Conservation (phyloP, 2,797 vertebrate species). For the Manis pentadactyla region DNA sequence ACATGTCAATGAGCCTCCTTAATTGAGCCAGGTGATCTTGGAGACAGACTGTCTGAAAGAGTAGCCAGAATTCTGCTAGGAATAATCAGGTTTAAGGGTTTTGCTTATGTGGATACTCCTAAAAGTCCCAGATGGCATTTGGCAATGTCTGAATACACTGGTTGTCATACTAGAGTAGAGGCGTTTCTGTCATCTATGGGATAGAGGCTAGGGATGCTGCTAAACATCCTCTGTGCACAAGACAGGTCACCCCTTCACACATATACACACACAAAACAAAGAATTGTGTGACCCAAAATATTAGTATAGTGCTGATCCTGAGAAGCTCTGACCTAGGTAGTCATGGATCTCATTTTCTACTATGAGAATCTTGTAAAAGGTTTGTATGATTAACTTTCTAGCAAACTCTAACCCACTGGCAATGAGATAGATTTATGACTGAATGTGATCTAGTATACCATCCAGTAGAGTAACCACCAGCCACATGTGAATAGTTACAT, state of each 20-base stretch:
- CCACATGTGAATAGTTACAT: neutral
- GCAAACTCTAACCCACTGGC: neutral
- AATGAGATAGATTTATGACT: conserved; percentile 7
- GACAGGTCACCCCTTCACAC: neutral
- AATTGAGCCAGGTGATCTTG: neutral
- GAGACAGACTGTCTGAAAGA: neutral
- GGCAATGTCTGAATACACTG: neutral
- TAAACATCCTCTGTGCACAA: neutral
- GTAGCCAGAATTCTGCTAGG: neutral
- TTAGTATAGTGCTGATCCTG: neutral
- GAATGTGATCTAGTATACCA: neutral
- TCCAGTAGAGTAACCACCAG: neutral
- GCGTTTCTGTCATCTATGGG: neutral
- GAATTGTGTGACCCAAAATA: neutral
- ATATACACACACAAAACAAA: neutral
- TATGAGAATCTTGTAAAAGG: neutral
- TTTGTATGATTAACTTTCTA: neutral
- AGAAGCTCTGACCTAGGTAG: neutral
- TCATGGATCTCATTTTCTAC: neutral
- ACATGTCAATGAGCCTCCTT: neutral
- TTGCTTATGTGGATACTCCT: neutral
- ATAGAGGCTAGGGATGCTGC: neutral
- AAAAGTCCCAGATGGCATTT: neutral
- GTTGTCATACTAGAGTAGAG: neutral
- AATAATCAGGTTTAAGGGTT: neutral